Conservation (phyloP, 2,888 invertebrate genomes). For the Cryptocephalus moraei region DNA sequence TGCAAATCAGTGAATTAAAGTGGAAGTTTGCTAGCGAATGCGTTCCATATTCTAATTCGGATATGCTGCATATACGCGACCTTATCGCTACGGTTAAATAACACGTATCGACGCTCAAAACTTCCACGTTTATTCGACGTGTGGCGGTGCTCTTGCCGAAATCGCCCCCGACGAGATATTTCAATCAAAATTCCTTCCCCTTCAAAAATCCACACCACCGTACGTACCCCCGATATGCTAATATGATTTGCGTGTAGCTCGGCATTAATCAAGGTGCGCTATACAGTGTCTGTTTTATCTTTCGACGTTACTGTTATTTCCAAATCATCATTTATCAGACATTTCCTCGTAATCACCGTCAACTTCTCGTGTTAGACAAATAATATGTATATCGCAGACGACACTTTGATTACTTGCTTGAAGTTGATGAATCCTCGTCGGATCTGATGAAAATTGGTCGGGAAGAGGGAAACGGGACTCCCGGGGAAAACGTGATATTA, state of each 20-base stretch:
- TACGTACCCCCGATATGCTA: constrained; percentile 26
- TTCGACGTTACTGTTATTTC: constrained; percentile 27
- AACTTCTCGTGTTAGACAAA: constrained; percentile 18
- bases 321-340: constrained; percentile 32
- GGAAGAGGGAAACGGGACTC: too few relatives aligned
- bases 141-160: too few relatives aligned
- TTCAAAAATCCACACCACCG: too few relatives aligned
- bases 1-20: constrained; percentile 24
- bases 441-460: too few relatives aligned
- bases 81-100: neutral
- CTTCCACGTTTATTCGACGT: too few relatives aligned
- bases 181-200: too few relatives aligned
- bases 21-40: constrained; percentile 6
- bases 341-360: constrained; percentile 27
- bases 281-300: constrained; percentile 24
- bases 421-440: constrained; percentile 13
- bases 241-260: constrained; percentile 32
- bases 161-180: too few relatives aligned
- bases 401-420: constrained; percentile 16
- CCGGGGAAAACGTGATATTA: too few relatives aligned
- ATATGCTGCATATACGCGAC: constrained; percentile 7
- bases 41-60: constrained; percentile 6
- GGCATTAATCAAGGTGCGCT: constrained; percentile 28
- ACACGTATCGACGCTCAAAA: too few relatives aligned
- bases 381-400: constrained; percentile 15